Base-by-base conservation (phyloP, 1,140 invertebrate genomes). In the Cryptotermes secundus region DNA sequence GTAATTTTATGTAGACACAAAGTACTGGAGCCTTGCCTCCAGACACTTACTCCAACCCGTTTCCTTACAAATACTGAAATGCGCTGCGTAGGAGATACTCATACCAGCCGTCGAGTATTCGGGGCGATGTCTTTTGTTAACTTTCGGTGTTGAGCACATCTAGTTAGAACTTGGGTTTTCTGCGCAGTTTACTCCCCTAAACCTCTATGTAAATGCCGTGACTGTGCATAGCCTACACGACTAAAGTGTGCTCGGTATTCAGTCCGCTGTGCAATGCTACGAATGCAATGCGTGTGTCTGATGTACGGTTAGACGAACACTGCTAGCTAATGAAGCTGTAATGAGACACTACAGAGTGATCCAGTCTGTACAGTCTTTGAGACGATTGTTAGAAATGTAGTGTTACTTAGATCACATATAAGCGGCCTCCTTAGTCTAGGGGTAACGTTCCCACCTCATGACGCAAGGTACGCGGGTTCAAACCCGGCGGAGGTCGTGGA, bases 61-160 rank as follows among this genome's bases (percentile, higher is more conserved):
- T 26, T 72, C 59, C 26, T 72, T 16, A 31, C 59, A 31, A 31
- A 31, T 72, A 72, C 14, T 72, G 26, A 72, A 72, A 2, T 12
- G 26, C 9, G 59, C 59, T 72, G 10, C n/a, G 26, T 72, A 72
- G 31, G 26, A n/a, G 59, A 72, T 72, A 72, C n/a, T n/a, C 59
- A 26, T 4, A 31, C 26, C 9, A 72, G n/a, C 31, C 59, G 59
- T n/a, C n/a, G 26, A 12, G n/a, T 7, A 72, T 31, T 72, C 59
- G n/a, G 59, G n/a, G n/a, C 31, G 59, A 72, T 72, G n/a, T 31
- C 59, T 72, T 72, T 72, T 72, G 59, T 72, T 72, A 72, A 31
- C 26, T 72, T 31, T 72, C 26, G 31, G 31, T 31, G 59, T 72
- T 72, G 2, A 72, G 26, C 59, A 72, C 59, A 72, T 72, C 19